Conservation (phyloP, 2,797 vertebrate species). For the Argentina silus region DNA sequence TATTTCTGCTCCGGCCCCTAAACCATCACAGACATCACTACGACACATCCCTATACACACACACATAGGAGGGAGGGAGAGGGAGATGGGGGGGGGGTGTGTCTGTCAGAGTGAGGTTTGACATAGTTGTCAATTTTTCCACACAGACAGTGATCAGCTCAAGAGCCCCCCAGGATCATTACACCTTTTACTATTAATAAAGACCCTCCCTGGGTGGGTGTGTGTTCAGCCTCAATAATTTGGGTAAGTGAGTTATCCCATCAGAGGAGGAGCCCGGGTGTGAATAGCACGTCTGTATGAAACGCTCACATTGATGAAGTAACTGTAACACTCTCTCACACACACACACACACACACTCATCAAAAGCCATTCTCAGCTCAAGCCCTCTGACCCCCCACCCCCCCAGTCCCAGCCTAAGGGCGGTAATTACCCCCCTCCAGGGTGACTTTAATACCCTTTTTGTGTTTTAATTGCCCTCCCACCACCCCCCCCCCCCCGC, state of each 20-base stretch:
- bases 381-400: constrained; percentile 66
- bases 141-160: no score
- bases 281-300: constrained; percentile 68
- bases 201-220: constrained; percentile 41
- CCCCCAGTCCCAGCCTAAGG: constrained; percentile 60
- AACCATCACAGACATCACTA: constrained; percentile 38
- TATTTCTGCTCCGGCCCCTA: background rate
- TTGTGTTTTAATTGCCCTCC: constrained; percentile 82
- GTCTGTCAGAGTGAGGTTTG: constrained; percentile 30
- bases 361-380: constrained; percentile 68
- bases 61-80: background rate
- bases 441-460: constrained; percentile 78
- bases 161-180: constrained; percentile 63
- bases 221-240: constrained; percentile 48
- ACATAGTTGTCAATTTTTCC: constrained; percentile 57
- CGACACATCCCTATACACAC: constrained; percentile 41
- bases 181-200: constrained; percentile 66
- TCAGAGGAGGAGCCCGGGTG: constrained; percentile 27
- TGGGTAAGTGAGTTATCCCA: constrained; percentile 54
- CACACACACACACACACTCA: constrained; percentile 43
- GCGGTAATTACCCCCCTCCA: constrained; percentile 78
- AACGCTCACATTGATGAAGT: constrained; percentile 65
- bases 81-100: constrained; percentile 35
- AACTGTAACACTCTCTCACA: constrained; percentile 62
- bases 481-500: constrained; percentile 58